Conservation (phyloP, 2,797 vertebrate genomes). For the Anableps anableps region DNA sequence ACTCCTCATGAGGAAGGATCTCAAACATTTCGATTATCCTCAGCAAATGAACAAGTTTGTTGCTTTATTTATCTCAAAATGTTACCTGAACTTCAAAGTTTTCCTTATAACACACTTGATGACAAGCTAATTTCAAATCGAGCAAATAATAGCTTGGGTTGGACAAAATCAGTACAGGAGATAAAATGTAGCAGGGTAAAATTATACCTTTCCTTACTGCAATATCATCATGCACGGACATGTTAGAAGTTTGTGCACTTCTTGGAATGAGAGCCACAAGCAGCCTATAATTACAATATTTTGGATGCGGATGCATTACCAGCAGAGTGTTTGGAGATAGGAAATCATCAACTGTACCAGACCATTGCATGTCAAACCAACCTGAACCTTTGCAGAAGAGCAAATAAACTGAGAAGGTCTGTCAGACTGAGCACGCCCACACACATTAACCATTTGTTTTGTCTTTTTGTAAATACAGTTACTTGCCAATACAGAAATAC, state of each 20-base stretch:
- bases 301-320: not conserved
- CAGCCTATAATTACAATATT: not conserved
- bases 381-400: slow-evolving; percentile 8
- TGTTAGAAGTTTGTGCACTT: not conserved
- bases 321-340: slow-evolving; percentile 4
- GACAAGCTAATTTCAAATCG: not conserved
- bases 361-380: slow-evolving; percentile 6
- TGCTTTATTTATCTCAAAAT: not conserved
- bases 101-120: not conserved
- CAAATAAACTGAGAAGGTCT: slow-evolving; percentile 5
- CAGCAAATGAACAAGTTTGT: not conserved
- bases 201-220: not conserved
- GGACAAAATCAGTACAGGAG: not conserved
- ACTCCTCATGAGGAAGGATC: not conserved
- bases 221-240: not conserved
- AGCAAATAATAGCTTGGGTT: not conserved
- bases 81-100: not conserved
- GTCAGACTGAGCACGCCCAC: slow-evolving; percentile 30
- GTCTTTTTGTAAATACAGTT: not conserved
- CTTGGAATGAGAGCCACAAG: slow-evolving; percentile 6
- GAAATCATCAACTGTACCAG: slow-evolving; percentile 6
- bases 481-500: not conserved
- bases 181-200: not conserved
- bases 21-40: not conserved
- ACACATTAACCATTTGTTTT: slow-evolving; percentile 20